A percentile compares a stretch with the other conserved stretches of the same genome.
These are phyloP conservation scores for Patella caerulea DNA, from an alignment of 2,888 invertebrate species.

Conservation along the genomic window DNA sequence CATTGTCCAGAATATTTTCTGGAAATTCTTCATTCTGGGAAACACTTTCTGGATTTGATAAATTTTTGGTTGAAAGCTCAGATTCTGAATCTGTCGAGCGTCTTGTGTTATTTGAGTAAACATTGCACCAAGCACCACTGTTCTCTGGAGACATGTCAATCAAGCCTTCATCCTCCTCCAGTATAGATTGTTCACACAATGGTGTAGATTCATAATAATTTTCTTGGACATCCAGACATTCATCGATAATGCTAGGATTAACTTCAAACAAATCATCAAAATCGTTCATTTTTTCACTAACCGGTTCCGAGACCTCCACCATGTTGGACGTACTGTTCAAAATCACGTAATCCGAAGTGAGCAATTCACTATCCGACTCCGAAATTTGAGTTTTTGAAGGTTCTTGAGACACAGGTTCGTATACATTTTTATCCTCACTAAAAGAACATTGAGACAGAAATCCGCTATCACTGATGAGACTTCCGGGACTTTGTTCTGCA, in stretches of 20 bases:
- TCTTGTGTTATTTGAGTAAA: too few species aligned
- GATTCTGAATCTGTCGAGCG: too few species aligned
- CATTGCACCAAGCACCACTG: too few species aligned
- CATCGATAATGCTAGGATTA: constrained; percentile 4
- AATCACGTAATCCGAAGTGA: neutral
- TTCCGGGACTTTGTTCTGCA: neutral
- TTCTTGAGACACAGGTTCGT: neutral
- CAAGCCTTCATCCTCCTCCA: neutral
- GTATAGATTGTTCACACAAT: neutral
- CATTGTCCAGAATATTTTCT: too few species aligned
- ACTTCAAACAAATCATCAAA: constrained; percentile 1
- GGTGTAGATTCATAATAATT: neutral
- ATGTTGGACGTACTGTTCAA: neutral
- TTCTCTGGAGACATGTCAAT: neutral
- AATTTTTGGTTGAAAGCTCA: too few species aligned
- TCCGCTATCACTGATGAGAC: constrained; percentile 1
- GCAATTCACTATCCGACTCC: neutral
- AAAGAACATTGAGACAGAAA: constrained; percentile 5
- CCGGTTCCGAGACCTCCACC: neutral
- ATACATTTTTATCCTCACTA: neutral
- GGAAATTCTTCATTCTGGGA: too few species aligned
- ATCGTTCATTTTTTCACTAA: neutral
- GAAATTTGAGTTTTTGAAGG: neutral
- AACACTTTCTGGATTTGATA: too few species aligned
- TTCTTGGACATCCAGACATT: neutral